Conservation (phyloP, 2,113 vertebrate species). For the Pelecanoides urinatrix region DNA sequence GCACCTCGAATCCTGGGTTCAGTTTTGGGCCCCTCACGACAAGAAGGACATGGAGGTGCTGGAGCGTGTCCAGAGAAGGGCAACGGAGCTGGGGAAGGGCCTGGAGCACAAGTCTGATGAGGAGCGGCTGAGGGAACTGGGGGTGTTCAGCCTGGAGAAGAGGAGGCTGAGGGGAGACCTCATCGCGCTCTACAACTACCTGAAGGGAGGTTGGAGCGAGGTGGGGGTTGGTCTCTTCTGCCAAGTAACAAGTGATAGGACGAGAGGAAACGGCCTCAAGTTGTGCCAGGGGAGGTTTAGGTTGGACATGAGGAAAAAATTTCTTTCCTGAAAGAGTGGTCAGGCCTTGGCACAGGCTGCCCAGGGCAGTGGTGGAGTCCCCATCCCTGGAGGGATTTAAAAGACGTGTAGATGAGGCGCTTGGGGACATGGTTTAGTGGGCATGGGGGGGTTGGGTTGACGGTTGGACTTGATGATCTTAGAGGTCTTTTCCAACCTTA, state of each 20-base stretch:
- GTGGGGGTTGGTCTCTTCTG: rapidly evolving
- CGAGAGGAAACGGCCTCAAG: rapidly evolving
- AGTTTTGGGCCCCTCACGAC: not conserved
- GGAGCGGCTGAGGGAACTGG: not conserved
- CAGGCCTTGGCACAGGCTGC: rapidly evolving
- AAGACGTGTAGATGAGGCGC: rapidly evolving
- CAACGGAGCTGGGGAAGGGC: rapidly evolving
- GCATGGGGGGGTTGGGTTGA: not conserved
- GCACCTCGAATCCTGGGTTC: rapidly evolving
- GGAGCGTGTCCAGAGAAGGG: rapidly evolving
- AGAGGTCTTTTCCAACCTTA: not conserved
- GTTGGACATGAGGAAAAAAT: not conserved
- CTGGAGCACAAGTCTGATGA: not conserved
- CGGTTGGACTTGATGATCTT: rapidly evolving
- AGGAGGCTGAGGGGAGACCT: not conserved
- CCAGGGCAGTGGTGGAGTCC: rapidly evolving
- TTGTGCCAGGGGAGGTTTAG: rapidly evolving
- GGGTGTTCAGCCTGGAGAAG: rapidly evolving
- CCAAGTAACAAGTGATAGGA: rapidly evolving
- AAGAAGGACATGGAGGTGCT: rapidly evolving
- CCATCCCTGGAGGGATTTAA: not conserved
- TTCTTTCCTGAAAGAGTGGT: rapidly evolving
- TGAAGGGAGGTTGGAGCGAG: rapidly evolving
- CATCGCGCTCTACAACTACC: rapidly evolving
- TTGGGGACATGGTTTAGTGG: not conserved